These are phyloP conservation scores for Murina feae DNA, from an alignment of 2,113 vertebrate genomes.

Conservation along the genomic window DNA sequence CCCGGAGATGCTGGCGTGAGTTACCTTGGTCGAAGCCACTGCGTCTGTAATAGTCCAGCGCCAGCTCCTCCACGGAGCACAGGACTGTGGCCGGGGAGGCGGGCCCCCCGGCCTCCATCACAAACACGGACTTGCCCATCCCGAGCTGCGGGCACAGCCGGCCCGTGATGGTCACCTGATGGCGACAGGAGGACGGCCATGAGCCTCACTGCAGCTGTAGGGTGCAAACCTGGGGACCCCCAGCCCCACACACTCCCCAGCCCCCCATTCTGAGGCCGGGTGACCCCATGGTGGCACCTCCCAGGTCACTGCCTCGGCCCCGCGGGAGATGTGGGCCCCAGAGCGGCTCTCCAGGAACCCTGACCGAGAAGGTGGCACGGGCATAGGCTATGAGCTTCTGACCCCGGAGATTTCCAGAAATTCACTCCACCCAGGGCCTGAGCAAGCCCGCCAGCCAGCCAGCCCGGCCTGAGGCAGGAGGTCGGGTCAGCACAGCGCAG, in stretches of 20 bases:
- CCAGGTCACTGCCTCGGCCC: rapidly evolving
- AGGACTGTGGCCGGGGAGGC: slow-evolving; percentile 80
- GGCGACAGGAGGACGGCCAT: background rate
- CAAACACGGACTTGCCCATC: slow-evolving; percentile 91
- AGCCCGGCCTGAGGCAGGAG: background rate
- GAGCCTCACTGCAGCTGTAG: background rate
- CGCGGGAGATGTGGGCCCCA: rapidly evolving
- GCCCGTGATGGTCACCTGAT: slow-evolving; percentile 92
- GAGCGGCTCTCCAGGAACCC: background rate
- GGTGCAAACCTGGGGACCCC: background rate
- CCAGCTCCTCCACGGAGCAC: slow-evolving; percentile 95
- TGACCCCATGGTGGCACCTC: rapidly evolving
- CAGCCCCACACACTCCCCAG: background rate
- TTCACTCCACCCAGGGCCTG: background rate
- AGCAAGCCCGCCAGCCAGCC: background rate
- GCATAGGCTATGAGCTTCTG: background rate
- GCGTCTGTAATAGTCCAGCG: slow-evolving; percentile 86
- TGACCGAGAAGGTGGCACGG: background rate
- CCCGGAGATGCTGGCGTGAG: background rate
- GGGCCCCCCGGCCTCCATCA: slow-evolving; percentile 78
- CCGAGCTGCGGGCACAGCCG: slow-evolving; percentile 92
- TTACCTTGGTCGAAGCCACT: slow-evolving; percentile 94
- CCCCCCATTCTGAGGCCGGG: background rate
- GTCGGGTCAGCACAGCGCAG: background rate
- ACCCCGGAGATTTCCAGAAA: background rate